Evolutionary conservation across 2,113 vertebrate species (phyloP).

Genomic region (Microtus montanus): DNA sequence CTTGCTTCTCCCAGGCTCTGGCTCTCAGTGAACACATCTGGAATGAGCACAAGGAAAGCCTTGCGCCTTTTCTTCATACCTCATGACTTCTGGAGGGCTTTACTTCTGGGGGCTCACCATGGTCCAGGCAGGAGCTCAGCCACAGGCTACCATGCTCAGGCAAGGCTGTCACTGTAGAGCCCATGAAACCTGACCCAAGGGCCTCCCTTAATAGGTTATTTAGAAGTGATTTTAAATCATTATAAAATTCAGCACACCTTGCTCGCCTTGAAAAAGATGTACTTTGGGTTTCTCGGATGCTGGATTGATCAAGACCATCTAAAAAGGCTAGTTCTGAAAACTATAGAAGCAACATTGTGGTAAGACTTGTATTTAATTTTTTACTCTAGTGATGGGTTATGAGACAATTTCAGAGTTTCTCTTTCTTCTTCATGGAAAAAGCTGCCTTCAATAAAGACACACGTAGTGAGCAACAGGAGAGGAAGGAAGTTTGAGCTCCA

Average conservation of each 20-base stretch:
- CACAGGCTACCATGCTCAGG: not conserved
- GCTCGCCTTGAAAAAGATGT: not conserved
- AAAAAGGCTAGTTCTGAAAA: not conserved
- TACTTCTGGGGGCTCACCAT: not conserved
- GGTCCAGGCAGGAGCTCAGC: not conserved
- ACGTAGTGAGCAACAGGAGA: not conserved
- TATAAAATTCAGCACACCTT: accelerated
- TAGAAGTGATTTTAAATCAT: slow-evolving; percentile 53
- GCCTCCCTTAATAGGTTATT: not conserved
- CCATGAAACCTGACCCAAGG: not conserved
- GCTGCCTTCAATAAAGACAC: not conserved
- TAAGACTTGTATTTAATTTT: not conserved
- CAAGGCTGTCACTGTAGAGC: not conserved
- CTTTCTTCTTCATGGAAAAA: not conserved
- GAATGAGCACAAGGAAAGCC: not conserved
- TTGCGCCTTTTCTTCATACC: not conserved
- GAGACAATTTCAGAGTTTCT: not conserved
- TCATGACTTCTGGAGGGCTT: not conserved
- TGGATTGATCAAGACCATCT: not conserved
- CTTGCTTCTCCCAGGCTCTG: slow-evolving; percentile 44
- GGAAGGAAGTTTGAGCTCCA: not conserved
- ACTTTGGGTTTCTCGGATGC: slow-evolving; percentile 41
- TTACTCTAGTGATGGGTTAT: not conserved
- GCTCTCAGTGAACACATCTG: slow-evolving; percentile 13
- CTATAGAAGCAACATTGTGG: not conserved